phyloP scores from a whole-genome alignment of 2,797 vertebrate genomes.

The Parauchenoglanis ngamensis region DNA sequence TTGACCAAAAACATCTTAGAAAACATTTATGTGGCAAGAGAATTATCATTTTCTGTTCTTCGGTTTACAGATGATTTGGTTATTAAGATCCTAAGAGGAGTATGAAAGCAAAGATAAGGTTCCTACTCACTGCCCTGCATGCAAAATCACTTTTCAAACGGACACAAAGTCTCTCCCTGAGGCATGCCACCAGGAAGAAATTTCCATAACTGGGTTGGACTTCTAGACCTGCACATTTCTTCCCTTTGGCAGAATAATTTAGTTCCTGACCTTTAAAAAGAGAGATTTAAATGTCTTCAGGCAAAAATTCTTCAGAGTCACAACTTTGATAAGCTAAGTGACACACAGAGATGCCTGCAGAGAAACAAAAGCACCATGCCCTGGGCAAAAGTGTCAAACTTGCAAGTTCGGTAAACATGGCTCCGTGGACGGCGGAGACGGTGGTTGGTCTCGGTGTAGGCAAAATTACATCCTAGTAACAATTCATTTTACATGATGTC shows the following conservation, averaged over 20 bases:
- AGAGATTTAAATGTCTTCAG: slow-evolving; percentile 78
- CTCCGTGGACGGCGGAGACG: slow-evolving; percentile 41
- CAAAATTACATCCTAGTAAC: slow-evolving; percentile 30
- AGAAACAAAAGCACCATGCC: slow-evolving; percentile 73
- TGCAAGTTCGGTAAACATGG: slow-evolving; percentile 66
- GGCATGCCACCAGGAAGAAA: slow-evolving; percentile 61
- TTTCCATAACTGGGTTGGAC: slow-evolving; percentile 70
- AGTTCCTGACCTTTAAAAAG: slow-evolving; percentile 76
- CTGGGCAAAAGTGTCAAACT: slow-evolving; percentile 71
- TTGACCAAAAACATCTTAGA: slow-evolving; percentile 9
- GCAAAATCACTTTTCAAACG: slow-evolving; percentile 46
- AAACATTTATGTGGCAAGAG: not conserved
- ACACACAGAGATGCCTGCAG: slow-evolving; percentile 68
- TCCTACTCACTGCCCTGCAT: slow-evolving; percentile 34
- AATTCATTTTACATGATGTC: slow-evolving; percentile 13
- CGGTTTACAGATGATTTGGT: slow-evolving; percentile 28
- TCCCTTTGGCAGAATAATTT: slow-evolving; percentile 75
- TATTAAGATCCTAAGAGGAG: slow-evolving; percentile 33
- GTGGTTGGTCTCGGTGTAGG: slow-evolving; percentile 16
- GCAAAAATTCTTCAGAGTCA: slow-evolving; percentile 73
- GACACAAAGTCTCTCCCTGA: slow-evolving; percentile 46
- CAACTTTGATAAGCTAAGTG: slow-evolving; percentile 75
- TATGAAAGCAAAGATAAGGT: slow-evolving; percentile 14
- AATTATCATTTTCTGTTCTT: slow-evolving; percentile 20
- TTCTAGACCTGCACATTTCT: slow-evolving; percentile 67